Evolutionary conservation across 2,888 invertebrate species (phyloP).

Genomic region (Erebia aethiops): DNA sequence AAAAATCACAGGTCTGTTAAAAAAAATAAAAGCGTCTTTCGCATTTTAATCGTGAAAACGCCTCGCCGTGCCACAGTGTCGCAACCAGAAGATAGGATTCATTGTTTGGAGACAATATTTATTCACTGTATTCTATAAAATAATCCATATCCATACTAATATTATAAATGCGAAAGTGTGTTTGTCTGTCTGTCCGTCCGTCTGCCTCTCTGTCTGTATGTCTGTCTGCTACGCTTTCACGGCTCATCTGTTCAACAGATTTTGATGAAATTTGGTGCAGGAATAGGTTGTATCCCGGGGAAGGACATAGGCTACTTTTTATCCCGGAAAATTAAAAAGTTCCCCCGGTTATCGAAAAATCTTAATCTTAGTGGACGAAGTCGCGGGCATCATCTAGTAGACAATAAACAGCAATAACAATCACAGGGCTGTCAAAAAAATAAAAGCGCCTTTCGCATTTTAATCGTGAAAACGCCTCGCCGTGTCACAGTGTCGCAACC

Average conservation of each 20-base stretch:
- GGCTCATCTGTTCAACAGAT: too few species aligned
- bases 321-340: too few species aligned
- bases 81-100: constrained; percentile 19
- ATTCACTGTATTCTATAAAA: constrained; percentile 15
- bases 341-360: too few species aligned
- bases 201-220: too few species aligned
- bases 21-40: constrained; percentile 14
- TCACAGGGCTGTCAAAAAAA: neutral
- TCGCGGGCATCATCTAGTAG: too few species aligned
- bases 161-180: too few species aligned
- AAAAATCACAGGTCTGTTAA: neutral
- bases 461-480: constrained; percentile 18
- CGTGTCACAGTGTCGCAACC: constrained; percentile 22
- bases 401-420: neutral
- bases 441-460: constrained; percentile 12
- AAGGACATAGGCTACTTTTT: too few species aligned
- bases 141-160: neutral
- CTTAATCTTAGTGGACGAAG: too few species aligned
- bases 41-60: constrained; percentile 16
- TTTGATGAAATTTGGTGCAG: too few species aligned
- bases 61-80: constrained; percentile 19
- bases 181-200: too few species aligned
- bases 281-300: too few species aligned
- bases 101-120: constrained; percentile 21
- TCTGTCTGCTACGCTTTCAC: too few species aligned